phyloP scores from a whole-genome alignment of 2,888 invertebrate genomes.

The Epirrhoe tristata region DNA sequence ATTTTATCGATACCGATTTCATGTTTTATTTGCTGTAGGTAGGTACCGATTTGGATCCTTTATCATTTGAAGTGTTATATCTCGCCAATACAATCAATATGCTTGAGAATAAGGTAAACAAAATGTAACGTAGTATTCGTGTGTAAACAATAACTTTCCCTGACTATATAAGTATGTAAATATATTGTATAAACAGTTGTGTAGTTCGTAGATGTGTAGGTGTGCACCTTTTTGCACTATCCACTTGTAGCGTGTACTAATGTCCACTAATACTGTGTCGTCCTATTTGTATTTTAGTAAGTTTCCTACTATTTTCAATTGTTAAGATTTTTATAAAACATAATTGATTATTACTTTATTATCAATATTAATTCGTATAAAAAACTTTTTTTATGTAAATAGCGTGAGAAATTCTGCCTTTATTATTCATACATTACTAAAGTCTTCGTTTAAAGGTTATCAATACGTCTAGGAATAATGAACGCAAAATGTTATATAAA shows the following conservation, averaged over 20 bases:
- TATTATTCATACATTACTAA: not conserved
- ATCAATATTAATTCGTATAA: not conserved
- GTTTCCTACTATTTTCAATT: not conserved
- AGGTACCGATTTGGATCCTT: too few relatives aligned
- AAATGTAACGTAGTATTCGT: too few relatives aligned
- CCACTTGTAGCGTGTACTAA: conserved; percentile 74
- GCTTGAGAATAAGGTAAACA: too few relatives aligned
- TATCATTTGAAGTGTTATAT: too few relatives aligned
- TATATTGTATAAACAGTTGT: conserved; percentile 25
- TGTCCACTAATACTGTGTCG: conserved; percentile 68
- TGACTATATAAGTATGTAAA: conserved; percentile 28
- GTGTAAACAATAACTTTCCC: conserved; percentile 21
- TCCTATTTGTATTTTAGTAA: conserved; percentile 43
- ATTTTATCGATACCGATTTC: too few relatives aligned
- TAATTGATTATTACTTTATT: not conserved
- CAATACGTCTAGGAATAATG: too few relatives aligned
- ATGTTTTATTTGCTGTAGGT: too few relatives aligned
- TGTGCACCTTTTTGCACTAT: conserved; percentile 66
- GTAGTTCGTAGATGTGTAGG: conserved; percentile 40
- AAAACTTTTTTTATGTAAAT: not conserved
- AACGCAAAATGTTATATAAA: too few relatives aligned
- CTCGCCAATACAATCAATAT: too few relatives aligned
- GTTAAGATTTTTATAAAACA: not conserved
- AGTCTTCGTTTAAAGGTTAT: not conserved
- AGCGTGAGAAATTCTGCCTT: not conserved